Percentiles rank a stretch among this genome's conserved stretches.
phyloP scores from a whole-genome alignment of 1,140 invertebrate species.

The Caenorhabditis remanei region DNA sequence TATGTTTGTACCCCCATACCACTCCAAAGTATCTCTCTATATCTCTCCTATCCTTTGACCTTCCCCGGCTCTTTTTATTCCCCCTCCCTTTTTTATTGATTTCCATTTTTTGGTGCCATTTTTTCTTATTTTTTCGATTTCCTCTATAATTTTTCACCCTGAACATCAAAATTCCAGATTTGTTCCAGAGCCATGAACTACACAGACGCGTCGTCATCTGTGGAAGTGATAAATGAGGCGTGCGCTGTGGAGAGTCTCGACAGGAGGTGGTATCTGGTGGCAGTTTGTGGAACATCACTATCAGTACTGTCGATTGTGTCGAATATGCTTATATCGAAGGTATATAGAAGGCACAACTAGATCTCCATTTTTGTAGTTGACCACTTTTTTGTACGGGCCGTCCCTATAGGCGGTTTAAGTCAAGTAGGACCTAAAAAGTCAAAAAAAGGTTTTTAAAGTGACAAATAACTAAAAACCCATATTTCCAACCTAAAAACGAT shows the following conservation, averaged over 20 bases:
- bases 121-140: neutral
- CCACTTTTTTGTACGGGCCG: neutral
- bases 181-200: neutral
- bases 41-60: neutral
- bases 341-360: neutral
- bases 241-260: conserved; percentile 62
- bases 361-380: neutral
- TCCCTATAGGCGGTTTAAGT: too few species aligned
- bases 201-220: neutral
- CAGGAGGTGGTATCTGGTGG: conserved; percentile 68
- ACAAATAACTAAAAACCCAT: too few species aligned
- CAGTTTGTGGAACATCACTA: conserved; percentile 64
- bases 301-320: conserved; percentile 61
- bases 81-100: neutral
- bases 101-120: neutral
- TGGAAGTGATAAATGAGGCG: conserved; percentile 3
- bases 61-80: too few species aligned
- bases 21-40: neutral
- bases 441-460: too few species aligned
- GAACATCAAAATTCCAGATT: neutral
- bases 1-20: neutral
- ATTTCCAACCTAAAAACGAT: too few species aligned
- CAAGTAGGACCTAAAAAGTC: too few species aligned
- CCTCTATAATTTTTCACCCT: too few species aligned
- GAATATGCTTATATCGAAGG: conserved; percentile 64